Evolutionary conservation across 2,113 vertebrate species (phyloP), one percentile per base, ranked within the genome.

Genomic region (Balaeniceps rex): DNA sequence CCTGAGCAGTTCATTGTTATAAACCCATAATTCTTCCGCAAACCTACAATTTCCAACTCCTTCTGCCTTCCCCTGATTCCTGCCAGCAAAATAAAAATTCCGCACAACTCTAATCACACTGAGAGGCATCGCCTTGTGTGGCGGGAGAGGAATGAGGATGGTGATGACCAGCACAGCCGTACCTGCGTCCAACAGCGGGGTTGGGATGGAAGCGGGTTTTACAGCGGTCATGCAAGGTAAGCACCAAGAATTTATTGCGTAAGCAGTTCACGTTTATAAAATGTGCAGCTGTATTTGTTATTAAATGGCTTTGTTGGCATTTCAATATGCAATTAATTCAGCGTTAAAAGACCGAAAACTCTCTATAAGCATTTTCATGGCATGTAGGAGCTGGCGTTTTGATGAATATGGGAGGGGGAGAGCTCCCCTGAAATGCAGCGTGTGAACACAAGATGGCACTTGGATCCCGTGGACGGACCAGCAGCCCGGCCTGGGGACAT

Each of bases 391-490:
- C 24, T 29, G 65, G 6, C 15, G 16, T 38, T 72, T 57, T 7
- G 70, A 7, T 17, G 70, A 38, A 23, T 15, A 11, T 3, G 7
- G 4, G 33, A 70, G 12, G 19, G 31, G 36, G 19, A 44, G 61
- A 65, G 21, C 72, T 40, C 29, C 23, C 38, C 10, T 91, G 94
- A 95, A 94, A 87, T 96, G 69, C 93, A 75, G 81, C 3, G 2
- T 71, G 84, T 69, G 91, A 92, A 97, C 98, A 98, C 98, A 72
- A 98, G 98, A 38, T 98, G 98, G 98, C 98, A 98, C 97, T 97
- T 98, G 96, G 96, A 95, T 80, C 96, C 95, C 95, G 90, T 12
- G 94, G 83, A 98, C 34, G 0, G 4, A 47, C 57, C 71, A 44
- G 70, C 38, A 47, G 81, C 34, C 70, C 75, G 42, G 36, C 19